A percentile compares a stretch with the other conserved stretches of the same genome.
These are phyloP conservation scores for Glaucidium brasilianum DNA, from an alignment of 2,113 vertebrate genomes.

Conservation along the genomic window DNA sequence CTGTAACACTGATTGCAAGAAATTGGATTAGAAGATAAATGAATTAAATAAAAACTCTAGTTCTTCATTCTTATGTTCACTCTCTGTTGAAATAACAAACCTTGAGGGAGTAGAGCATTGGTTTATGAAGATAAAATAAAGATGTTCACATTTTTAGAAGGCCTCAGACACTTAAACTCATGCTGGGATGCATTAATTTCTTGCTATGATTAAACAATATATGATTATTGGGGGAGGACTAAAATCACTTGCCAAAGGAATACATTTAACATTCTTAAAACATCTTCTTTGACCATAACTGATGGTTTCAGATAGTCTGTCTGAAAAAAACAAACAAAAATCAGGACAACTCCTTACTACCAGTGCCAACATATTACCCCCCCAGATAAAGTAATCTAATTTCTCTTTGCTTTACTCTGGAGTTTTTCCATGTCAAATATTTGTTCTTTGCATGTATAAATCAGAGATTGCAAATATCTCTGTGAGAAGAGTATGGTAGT, in stretches of 20 bases:
- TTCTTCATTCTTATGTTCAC: neutral
- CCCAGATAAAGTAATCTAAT: neutral
- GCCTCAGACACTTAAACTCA: neutral
- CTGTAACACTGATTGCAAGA: neutral
- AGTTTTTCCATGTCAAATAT: neutral
- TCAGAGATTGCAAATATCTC: neutral
- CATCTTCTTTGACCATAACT: neutral
- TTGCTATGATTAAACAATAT: neutral
- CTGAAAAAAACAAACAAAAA: neutral
- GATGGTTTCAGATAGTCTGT: neutral
- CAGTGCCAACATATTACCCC: neutral
- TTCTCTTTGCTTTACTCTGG: neutral
- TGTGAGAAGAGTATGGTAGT: neutral
- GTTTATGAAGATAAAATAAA: neutral
- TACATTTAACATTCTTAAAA: neutral
- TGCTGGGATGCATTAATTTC: neutral
- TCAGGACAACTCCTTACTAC: neutral
- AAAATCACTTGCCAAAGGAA: neutral
- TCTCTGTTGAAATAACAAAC: neutral
- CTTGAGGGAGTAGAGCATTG: neutral
- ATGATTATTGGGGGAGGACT: neutral
- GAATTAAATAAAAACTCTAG: neutral
- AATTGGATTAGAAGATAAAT: neutral
- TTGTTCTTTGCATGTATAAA: neutral
- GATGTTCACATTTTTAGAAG: neutral